Base-by-base conservation (phyloP, 2,888 invertebrate species). In the Sacculina carcini region DNA sequence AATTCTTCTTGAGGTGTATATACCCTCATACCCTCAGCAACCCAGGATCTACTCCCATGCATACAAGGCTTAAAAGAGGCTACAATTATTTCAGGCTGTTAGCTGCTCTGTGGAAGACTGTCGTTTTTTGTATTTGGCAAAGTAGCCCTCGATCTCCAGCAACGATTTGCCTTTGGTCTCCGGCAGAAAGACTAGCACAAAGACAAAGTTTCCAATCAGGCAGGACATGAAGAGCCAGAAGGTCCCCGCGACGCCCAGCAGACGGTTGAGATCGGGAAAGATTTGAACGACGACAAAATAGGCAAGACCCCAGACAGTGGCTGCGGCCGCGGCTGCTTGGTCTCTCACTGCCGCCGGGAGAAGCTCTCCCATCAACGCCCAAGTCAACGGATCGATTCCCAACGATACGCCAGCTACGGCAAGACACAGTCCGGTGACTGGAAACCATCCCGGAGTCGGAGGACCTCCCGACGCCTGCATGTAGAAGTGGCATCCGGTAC, bases 371-470 rank as follows among this genome's bases (percentile, higher is more conserved):
- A 56, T 26, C 16, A 55, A 51, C 42, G 53, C 52, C 56, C 56
- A 56, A 3, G 56, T 56, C n/a, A 55, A 53, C 16, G 58, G 57
- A 5, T 51, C 54, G n/a, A 48, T 52, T 5, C 57, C 57, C 48
- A 56, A 47, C 36, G 56, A 50, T 53, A 52, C 53, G 52, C 56
- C 50, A 36, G 58, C 48, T 48, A 54, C 52, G 39, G 53, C 55
- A 10, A 55, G 36, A 39, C 53, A 38, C 31, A 63, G 56, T 10
- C 62, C 58, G n/a, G 58, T 54, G 52, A 59, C 61, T 5, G 62
- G 61, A 6, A 62, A 54, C 62, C 63, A 64, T 3, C 61, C 58
- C 14, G 56, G 52, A 2, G 32, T 57, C 56, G 24, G 61, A 24
- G 49, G 32, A n/a, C 53, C 44, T 21, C 53, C 47, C 9, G 14